These are phyloP conservation scores for Oxyruncus cristatus DNA, from an alignment of 2,113 vertebrate genomes.

Conservation along the genomic window DNA sequence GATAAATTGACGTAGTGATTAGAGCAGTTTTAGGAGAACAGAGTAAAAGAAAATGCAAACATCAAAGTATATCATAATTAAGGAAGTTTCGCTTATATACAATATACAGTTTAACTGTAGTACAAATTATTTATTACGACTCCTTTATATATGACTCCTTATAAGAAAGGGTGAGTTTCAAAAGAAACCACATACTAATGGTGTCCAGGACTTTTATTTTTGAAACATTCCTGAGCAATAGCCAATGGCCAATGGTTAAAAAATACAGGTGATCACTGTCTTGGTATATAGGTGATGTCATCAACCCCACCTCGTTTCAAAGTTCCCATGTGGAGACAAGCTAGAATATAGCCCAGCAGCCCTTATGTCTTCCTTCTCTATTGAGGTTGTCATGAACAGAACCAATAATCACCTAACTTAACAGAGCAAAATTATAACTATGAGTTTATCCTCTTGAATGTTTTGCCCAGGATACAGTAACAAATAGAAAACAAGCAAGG, in stretches of 20 bases:
- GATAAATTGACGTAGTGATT: background rate
- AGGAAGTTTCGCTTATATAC: background rate
- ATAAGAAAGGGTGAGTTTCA: background rate
- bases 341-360: background rate
- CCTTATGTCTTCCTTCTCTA: background rate
- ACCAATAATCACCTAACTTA: background rate
- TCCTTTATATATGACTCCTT: background rate
- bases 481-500: background rate
- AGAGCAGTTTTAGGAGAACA: background rate
- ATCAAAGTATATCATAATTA: background rate
- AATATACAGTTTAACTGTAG: background rate
- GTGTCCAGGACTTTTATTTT: background rate
- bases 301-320: background rate
- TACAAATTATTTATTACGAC: background rate
- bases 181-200: background rate
- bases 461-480: background rate
- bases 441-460: background rate
- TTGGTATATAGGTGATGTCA: background rate
- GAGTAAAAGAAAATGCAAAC: background rate
- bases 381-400: background rate
- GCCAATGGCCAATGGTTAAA: background rate
- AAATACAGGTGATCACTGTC: background rate
- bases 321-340: background rate
- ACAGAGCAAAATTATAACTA: background rate
- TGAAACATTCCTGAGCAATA: background rate